phyloP scores from a whole-genome alignment of 2,113 vertebrate species.

The Pterophyllum scalare region DNA sequence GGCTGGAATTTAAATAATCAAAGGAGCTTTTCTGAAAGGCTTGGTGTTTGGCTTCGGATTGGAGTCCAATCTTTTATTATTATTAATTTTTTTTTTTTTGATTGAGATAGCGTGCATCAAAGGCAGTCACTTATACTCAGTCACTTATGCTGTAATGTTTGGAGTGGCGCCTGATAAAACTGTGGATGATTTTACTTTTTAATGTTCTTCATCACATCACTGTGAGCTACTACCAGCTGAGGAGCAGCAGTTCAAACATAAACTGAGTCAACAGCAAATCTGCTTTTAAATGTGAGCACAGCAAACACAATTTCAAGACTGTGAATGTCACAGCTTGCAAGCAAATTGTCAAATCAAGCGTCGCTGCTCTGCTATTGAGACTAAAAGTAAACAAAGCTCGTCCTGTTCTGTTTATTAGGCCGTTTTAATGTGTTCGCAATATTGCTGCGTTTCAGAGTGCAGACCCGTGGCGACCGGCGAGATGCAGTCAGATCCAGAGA shows the following conservation, averaged over 20 bases:
- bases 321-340: slow-evolving; percentile 12
- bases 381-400: slow-evolving; percentile 3
- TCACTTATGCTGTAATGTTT: slow-evolving; percentile 21
- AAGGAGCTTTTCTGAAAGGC: slow-evolving; percentile 40
- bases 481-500: slow-evolving; percentile 50
- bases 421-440: neutral
- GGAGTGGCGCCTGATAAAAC: neutral
- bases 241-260: slow-evolving; percentile 1
- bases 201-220: slow-evolving; percentile 13
- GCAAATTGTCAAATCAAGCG: slow-evolving; percentile 28
- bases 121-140: slow-evolving; percentile 35
- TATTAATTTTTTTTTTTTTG: neutral
- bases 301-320: slow-evolving; percentile 22
- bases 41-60: slow-evolving; percentile 10
- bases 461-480: slow-evolving; percentile 42
- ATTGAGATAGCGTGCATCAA: slow-evolving; percentile 46
- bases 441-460: slow-evolving; percentile 20
- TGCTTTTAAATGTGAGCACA: slow-evolving; percentile 15
- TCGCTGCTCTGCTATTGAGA: slow-evolving; percentile 4
- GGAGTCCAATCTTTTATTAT: slow-evolving; percentile 12
- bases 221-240: slow-evolving; percentile 2
- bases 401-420: neutral
- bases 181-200: slow-evolving; percentile 6
- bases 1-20: slow-evolving; percentile 56
- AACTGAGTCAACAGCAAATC: slow-evolving; percentile 17